phyloP scores from a whole-genome alignment of 1,140 invertebrate species.

The Nasonia vitripennis region DNA sequence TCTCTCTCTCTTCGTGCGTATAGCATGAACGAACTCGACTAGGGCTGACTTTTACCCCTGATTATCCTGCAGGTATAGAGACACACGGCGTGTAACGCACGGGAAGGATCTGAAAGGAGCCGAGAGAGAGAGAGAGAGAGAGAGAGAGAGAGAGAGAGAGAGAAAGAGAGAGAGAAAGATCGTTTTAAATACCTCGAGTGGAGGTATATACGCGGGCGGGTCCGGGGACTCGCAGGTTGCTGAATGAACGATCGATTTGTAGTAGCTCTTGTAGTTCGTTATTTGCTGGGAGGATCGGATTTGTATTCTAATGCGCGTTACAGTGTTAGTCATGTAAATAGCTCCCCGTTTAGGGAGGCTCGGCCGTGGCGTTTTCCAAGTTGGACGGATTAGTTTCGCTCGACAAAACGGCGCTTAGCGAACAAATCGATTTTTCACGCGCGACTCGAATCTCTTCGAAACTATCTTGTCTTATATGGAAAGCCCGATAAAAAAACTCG shows the following conservation, averaged over 20 bases:
- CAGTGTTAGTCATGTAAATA: too few species aligned
- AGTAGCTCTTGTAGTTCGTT: neutral
- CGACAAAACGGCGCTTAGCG: too few species aligned
- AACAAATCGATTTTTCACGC: neutral
- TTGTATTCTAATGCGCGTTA: neutral
- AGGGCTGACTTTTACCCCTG: constrained; percentile 3
- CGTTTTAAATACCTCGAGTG: neutral
- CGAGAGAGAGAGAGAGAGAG: neutral
- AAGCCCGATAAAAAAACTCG: neutral
- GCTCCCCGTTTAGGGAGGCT: too few species aligned
- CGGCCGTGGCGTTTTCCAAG: too few species aligned
- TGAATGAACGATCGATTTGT: constrained; percentile 1
- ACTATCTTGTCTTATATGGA: neutral
- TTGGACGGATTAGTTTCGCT: too few species aligned
- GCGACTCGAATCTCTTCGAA: neutral
- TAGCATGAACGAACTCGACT: neutral
- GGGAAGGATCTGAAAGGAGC: neutral
- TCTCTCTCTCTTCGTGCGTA: too few species aligned
- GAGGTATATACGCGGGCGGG: neutral
- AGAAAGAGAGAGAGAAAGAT: neutral
- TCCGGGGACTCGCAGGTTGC: neutral
- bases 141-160: neutral
- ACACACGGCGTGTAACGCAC: neutral
- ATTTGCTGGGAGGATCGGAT: neutral
- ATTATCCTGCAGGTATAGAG: neutral